These are phyloP conservation scores for Mythimna impura DNA, from an alignment of 2,888 invertebrate species.

Conservation along the genomic window DNA sequence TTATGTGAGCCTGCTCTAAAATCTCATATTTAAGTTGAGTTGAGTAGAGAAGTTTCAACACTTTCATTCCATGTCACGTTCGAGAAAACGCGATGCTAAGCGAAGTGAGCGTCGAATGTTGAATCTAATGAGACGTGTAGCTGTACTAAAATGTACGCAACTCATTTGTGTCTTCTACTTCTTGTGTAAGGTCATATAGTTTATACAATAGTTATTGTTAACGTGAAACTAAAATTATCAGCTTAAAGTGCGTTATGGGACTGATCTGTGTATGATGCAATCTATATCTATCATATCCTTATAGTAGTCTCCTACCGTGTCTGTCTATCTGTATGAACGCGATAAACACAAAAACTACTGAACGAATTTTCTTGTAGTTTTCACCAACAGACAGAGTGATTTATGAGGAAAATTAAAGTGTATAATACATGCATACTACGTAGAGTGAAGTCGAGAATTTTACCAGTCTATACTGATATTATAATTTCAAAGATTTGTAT, in stretches of 20 bases:
- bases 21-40: background rate
- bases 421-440: no score
- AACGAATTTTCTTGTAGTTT: no score
- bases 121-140: conserved; percentile 37
- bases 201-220: no score
- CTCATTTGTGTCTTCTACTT: background rate
- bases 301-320: no score
- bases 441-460: no score
- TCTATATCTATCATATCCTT: no score
- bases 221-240: background rate
- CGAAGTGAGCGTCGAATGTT: conserved; percentile 11
- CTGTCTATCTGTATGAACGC: no score
- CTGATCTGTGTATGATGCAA: background rate
- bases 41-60: conserved; percentile 7
- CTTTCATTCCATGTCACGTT: conserved; percentile 5
- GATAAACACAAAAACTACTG: no score
- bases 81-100: conserved; percentile 3
- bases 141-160: background rate
- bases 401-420: no score
- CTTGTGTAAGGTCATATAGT: background rate
- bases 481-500: no score
- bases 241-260: background rate
- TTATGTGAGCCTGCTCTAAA: background rate
- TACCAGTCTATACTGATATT: no score
- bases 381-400: no score